These are phyloP conservation scores for Hyla sarda DNA, from an alignment of 2,113 vertebrate genomes.

Conservation along the genomic window DNA sequence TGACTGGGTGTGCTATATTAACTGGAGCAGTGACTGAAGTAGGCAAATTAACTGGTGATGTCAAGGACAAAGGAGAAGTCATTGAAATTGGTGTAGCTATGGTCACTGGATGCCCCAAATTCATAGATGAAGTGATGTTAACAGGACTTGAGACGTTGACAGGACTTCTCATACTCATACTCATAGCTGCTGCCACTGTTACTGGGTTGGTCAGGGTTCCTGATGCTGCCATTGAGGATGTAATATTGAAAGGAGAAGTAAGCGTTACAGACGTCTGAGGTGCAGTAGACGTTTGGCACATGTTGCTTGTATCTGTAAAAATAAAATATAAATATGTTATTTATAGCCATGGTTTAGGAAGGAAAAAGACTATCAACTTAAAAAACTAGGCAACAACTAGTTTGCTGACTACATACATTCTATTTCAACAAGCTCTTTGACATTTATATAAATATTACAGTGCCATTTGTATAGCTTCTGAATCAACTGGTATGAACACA, in stretches of 20 bases:
- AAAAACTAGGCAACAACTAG: slow-evolving; percentile 46
- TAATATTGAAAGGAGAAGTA: slow-evolving; percentile 95
- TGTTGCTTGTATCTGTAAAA: slow-evolving; percentile 89
- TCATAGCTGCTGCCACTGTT: slow-evolving; percentile 95
- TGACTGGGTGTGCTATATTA: slow-evolving; percentile 96
- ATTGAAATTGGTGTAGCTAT: slow-evolving; percentile 91
- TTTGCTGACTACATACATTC: slow-evolving; percentile 4
- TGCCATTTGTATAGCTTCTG: not conserved
- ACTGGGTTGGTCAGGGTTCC: slow-evolving; percentile 87
- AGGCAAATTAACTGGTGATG: slow-evolving; percentile 91
- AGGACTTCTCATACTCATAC: slow-evolving; percentile 93
- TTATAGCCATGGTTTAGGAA: too few relatives aligned
- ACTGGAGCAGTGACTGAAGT: slow-evolving; percentile 83
- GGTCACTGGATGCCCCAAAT: slow-evolving; percentile 94
- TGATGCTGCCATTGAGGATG: slow-evolving; percentile 90
- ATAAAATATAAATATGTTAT: slow-evolving; percentile 73
- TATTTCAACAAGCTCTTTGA: not conserved
- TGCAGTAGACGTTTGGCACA: slow-evolving; percentile 90
- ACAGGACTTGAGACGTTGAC: slow-evolving; percentile 90
- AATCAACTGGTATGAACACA: slow-evolving; percentile 41
- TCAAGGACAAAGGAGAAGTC: slow-evolving; percentile 88
- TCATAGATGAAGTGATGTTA: slow-evolving; percentile 92
- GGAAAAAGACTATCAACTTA: not conserved
- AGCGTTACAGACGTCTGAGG: slow-evolving; percentile 95
- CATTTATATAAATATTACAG: not conserved